phyloP scores from a whole-genome alignment of 2,113 vertebrate species.

The Ploceus nigricollis region DNA sequence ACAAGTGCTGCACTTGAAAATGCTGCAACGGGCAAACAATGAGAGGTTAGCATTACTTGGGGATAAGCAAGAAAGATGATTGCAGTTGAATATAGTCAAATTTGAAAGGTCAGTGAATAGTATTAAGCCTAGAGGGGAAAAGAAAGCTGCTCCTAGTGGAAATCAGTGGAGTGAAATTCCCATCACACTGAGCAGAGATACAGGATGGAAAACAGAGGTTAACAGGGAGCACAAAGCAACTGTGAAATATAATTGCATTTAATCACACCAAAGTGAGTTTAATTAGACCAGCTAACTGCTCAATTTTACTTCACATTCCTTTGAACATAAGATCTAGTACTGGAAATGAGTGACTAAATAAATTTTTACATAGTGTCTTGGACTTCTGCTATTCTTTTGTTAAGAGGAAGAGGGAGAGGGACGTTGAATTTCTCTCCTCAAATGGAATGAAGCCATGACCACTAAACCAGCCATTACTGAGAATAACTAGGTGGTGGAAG shows the following conservation, averaged over 20 bases:
- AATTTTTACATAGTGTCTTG: neutral
- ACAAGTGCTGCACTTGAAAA: neutral
- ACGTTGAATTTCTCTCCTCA: neutral
- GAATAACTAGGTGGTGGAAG: neutral
- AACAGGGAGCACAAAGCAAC: neutral
- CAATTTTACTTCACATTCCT: neutral
- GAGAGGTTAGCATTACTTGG: neutral
- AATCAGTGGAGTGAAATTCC: neutral
- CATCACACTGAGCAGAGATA: neutral
- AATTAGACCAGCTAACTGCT: neutral
- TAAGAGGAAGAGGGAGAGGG: neutral
- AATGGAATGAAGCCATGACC: neutral
- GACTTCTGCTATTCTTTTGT: neutral
- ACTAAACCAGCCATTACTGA: neutral
- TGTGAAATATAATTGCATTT: neutral
- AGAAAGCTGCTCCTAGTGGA: neutral
- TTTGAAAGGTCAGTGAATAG: constrained; percentile 3
- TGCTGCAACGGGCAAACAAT: neutral
- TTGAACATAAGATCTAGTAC: neutral
- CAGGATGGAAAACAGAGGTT: neutral
- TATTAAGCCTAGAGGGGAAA: neutral
- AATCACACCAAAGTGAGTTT: neutral
- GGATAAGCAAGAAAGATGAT: neutral
- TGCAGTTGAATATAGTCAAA: neutral
- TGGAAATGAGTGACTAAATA: neutral